phyloP scores from a whole-genome alignment of 2,113 vertebrate genomes.

The Sciurus niger region DNA sequence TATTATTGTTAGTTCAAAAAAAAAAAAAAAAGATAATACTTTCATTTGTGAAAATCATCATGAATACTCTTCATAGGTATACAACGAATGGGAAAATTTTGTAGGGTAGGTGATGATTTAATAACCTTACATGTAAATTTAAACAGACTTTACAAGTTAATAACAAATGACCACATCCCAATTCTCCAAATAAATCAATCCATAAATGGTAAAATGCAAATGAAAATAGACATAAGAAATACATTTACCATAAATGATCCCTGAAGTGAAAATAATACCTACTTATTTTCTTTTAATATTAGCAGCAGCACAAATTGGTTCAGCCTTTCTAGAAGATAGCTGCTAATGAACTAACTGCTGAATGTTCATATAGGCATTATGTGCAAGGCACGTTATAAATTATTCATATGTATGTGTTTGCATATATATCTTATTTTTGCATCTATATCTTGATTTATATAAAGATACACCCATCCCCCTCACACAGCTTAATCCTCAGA shows the following conservation, averaged over 20 bases:
- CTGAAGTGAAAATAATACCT: background rate
- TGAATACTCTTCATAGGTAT: background rate
- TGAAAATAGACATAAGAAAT: conserved; percentile 39
- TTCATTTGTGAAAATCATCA: conserved; percentile 7
- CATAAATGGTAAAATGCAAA: conserved; percentile 12
- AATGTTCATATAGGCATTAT: background rate
- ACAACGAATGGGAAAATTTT: background rate
- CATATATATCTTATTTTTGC: too few relatives aligned
- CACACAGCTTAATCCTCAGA: background rate
- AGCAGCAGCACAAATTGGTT: background rate
- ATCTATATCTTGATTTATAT: background rate
- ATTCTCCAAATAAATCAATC: background rate
- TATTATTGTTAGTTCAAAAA: background rate
- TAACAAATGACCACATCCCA: background rate
- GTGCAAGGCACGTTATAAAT: background rate
- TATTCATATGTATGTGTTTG: background rate
- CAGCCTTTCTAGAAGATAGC: background rate
- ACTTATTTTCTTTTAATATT: background rate
- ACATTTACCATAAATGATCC: background rate
- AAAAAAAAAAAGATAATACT: background rate
- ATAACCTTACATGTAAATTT: background rate
- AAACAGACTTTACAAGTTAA: background rate
- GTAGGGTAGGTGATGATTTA: background rate
- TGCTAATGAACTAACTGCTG: background rate
- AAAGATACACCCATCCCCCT: background rate